Evolutionary conservation across 2,797 vertebrate genomes (phyloP).

Genomic region (Crypturellus tataupa): DNA sequence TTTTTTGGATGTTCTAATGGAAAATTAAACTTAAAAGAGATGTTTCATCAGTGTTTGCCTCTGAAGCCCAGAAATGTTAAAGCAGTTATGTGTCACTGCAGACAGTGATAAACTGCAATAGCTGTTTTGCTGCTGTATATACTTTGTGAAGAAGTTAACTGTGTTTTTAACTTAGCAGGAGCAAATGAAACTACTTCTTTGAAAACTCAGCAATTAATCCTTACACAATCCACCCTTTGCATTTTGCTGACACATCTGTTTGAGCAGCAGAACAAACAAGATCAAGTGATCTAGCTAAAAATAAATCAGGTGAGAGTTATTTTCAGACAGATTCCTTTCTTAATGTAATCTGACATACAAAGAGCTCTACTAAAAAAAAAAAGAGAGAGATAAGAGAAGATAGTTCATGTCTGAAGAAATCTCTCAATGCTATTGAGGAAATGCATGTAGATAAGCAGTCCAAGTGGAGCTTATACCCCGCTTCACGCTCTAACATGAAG

Average conservation of each 20-base stretch:
- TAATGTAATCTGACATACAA: not conserved
- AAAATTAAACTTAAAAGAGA: not conserved
- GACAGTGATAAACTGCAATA: not conserved
- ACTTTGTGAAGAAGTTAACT: not conserved
- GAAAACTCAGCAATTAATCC: slow-evolving; percentile 27
- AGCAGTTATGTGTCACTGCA: not conserved
- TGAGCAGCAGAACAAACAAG: not conserved
- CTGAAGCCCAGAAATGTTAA: slow-evolving; percentile 26
- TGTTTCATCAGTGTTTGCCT: not conserved
- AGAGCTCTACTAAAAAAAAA: not conserved
- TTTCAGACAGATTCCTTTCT: not conserved
- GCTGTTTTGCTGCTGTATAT: not conserved
- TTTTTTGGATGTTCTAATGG: not conserved
- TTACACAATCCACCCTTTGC: not conserved
- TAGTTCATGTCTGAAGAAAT: not conserved
- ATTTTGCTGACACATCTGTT: slow-evolving; percentile 37
- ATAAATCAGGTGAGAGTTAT: not conserved
- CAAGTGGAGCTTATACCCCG: not conserved
- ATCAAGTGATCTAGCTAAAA: slow-evolving; percentile 25
- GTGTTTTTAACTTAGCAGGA: not conserved
- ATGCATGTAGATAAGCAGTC: not conserved
- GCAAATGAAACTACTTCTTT: slow-evolving; percentile 4
- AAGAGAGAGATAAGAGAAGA: not conserved
- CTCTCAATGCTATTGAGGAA: not conserved
- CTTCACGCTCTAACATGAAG: not conserved